A percentile compares a stretch with the other conserved stretches of the same genome.
These are phyloP conservation scores for Etia nguti DNA, from an alignment of 2,113 vertebrate genomes.

Conservation along the genomic window DNA sequence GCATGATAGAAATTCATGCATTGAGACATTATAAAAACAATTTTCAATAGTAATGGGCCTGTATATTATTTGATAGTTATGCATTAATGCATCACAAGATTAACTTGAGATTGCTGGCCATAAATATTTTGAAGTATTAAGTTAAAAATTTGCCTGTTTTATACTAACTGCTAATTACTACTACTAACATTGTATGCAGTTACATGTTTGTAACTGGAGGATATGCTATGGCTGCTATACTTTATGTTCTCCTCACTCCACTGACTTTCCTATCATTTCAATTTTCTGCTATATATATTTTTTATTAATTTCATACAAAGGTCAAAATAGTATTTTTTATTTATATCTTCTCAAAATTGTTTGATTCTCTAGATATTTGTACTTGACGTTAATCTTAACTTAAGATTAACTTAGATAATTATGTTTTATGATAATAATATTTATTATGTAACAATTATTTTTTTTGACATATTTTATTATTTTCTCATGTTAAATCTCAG, in stretches of 20 bases:
- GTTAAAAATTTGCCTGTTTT: constrained; percentile 11
- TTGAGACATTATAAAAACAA: not conserved
- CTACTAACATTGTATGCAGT: constrained; percentile 30
- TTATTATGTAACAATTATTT: not conserved
- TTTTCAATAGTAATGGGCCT: not conserved
- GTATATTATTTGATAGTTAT: not conserved
- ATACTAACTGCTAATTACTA: constrained; percentile 27
- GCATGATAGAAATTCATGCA: not conserved
- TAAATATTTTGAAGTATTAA: not conserved
- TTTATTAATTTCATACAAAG: not conserved
- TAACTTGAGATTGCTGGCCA: not conserved
- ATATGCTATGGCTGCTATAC: constrained; percentile 79
- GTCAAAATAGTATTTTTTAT: constrained; percentile 24
- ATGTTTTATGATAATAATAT: not conserved
- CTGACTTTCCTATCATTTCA: constrained; percentile 36
- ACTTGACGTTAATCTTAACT: not conserved
- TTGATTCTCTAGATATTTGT: not conserved
- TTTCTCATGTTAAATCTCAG: not conserved
- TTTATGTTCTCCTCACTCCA: constrained; percentile 50
- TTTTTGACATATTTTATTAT: constrained; percentile 1
- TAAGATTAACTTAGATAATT: not conserved
- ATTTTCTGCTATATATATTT: not conserved
- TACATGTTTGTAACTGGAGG: constrained; percentile 62
- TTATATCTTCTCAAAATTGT: not conserved
- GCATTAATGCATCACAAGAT: not conserved